Evolutionary conservation across 2,888 invertebrate genomes (phyloP), one percentile per base, ranked within the genome.

Genomic region (Tetragnatha montana): DNA sequence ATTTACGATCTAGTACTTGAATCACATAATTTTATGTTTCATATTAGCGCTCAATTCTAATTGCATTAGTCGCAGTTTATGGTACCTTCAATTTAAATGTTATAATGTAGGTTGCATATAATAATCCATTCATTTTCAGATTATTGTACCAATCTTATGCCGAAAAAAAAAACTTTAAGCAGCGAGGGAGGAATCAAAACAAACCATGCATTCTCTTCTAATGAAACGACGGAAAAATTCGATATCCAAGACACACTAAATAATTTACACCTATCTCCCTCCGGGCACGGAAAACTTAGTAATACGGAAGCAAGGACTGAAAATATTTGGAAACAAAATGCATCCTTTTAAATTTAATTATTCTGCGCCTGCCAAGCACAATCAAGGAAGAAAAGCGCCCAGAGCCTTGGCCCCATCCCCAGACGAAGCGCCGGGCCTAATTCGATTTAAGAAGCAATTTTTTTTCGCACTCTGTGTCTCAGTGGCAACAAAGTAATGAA

Each of bases 321-420:
- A 84, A 89, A 89, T 89, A 89, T 89, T 88, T 88, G 80, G 83
- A 80, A 85, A 74, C 80, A 89, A 89, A 89, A 89, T 75, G 84
- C 80, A 88, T 81, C 75, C 75, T 47, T 80, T 86, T 80, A 82
- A 82, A 82, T 82, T 82, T 74, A 82, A 82, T 82, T 74, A 82
- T 82, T 82, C 73, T 73, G 60, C 35, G 74, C 14, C 19, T 81
- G 70, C 68, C 74, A 81, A 80, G 47, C 75, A 80, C 85, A 89
- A 89, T 89, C 84, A 89, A 89, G 81, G 89, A 68, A 81, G 76
- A 81, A 70, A 60, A 79, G 49, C 14, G 73, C 68, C 78, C n/a
- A 1, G 22, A 74, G 79, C 50, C 47, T n/a, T 68, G n/a, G 47
- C 8, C 19, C 68, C 35, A 51, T 78, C 70, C 85, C 76, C 71